Evolutionary conservation across 1,140 invertebrate species (phyloP).

Genomic region (Trinorchestia longiramus): DNA sequence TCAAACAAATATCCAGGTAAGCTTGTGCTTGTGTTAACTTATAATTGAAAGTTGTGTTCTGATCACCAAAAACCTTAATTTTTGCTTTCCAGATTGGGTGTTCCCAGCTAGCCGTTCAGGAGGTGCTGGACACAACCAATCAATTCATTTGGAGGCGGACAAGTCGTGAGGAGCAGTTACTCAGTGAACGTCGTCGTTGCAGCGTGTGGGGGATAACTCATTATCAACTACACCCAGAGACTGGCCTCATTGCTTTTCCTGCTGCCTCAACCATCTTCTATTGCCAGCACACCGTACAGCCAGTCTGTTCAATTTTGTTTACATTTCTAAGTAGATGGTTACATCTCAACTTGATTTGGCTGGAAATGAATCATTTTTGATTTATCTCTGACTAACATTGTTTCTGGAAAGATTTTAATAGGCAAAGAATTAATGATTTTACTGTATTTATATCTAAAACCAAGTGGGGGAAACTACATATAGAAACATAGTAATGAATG

Average conservation of each 20-base stretch:
- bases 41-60: not conserved
- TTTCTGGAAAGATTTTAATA: too few species aligned
- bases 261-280: slow-evolving; percentile 87
- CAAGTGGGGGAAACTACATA: too few species aligned
- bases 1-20: too few species aligned
- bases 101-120: slow-evolving; percentile 61
- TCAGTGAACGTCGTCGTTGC: slow-evolving; percentile 90
- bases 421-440: too few species aligned
- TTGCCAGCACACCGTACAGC: slow-evolving; percentile 80
- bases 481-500: too few species aligned
- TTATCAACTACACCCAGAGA: slow-evolving; percentile 85
- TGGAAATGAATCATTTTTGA: not conserved
- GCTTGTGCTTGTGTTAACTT: too few species aligned
- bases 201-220: slow-evolving; percentile 94
- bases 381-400: too few species aligned
- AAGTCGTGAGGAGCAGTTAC: slow-evolving; percentile 88
- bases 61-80: not conserved
- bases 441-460: too few species aligned
- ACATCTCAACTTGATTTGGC: slow-evolving; percentile 31
- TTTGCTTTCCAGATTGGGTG: slow-evolving; percentile 58
- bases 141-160: slow-evolving; percentile 67
- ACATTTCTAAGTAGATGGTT: slow-evolving; percentile 62
- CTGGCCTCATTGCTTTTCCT: slow-evolving; percentile 90
- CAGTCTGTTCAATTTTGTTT: slow-evolving; percentile 71
- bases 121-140: slow-evolving; percentile 62